Conservation (phyloP, 2,797 vertebrate species). For the Morus bassanus region DNA sequence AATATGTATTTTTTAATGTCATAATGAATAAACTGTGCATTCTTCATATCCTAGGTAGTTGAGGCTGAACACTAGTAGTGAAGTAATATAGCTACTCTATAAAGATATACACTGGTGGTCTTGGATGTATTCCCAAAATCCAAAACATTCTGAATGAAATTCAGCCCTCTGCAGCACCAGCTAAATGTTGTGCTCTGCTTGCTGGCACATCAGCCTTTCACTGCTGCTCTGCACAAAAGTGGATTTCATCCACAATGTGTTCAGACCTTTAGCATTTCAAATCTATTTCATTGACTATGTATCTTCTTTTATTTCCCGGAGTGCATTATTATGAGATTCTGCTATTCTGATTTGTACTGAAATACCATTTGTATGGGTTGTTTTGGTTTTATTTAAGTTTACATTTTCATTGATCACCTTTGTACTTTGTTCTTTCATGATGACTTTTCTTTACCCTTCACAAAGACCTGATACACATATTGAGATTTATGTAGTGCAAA, state of each 20-base stretch:
- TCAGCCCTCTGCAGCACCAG: not conserved
- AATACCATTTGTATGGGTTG: not conserved
- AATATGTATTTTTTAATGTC: not conserved
- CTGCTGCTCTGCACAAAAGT: not conserved
- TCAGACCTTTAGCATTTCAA: constrained; percentile 7
- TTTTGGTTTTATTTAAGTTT: constrained; percentile 4
- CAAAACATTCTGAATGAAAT: not conserved
- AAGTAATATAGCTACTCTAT: not conserved
- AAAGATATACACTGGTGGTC: not conserved
- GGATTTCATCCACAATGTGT: not conserved
- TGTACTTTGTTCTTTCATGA: not conserved
- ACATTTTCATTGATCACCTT: not conserved
- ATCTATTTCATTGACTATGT: constrained; percentile 2
- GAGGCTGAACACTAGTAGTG: not conserved
- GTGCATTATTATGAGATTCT: not conserved
- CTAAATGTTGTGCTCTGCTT: not conserved
- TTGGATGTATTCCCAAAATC: not conserved
- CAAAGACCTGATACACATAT: not conserved
- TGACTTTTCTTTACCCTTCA: not conserved
- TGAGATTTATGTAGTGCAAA: not conserved
- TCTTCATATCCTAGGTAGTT: not conserved
- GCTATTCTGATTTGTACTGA: not conserved
- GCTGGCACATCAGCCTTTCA: not conserved
- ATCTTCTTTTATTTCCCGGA: constrained; percentile 14
- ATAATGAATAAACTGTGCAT: not conserved